Evolutionary conservation across 1,140 invertebrate genomes (phyloP), one percentile per base, ranked within the genome.

Genomic region (Myzus persicae): DNA sequence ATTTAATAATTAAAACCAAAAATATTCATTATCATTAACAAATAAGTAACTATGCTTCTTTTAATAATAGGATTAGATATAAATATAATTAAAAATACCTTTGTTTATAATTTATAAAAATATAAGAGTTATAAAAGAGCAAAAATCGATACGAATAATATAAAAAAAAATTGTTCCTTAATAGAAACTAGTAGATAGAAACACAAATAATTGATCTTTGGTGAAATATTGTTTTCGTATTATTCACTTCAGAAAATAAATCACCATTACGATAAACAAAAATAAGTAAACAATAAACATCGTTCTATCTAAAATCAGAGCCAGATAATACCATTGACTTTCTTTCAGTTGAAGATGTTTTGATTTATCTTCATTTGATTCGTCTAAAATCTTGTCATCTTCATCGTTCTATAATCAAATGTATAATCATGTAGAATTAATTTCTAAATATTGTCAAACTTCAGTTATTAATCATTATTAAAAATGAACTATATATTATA

Each of bases 261-360:
- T 95, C 84, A 96, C 95, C 94, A 97, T 95, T 59, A 96, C 94
- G 5, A 95, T 93, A 94, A 96, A 96, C 31, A 96, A 94, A n/a
- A 95, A 94, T 81, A 95, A 95, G 94, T 96, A 97, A 26, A 96
- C 84, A 48, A 96, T 67, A 94, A 97, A 97, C 6, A 95, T 95
- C 38, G 97, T 94, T 93, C 96, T 95, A 95, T 97, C 96, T 67
- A 97, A 95, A 11, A 96, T 96, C 14, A 96, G 96, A 14, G 96
- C 96, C 88, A 97, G 94, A 26, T 96, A 94, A 87, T 96, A 95
- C 96, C 96, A 97, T 94, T 97, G 96, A 42, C 51, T 96, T 94
- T 94, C 96, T 95, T n/a, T 90, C 44, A 90, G 31, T 59, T 44
- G 91, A 54, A 11, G 38, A 59, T 48, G 51, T 31, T 46, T 20